Conservation (phyloP, 2,888 invertebrate species). For the Cerceris rybyensis region DNA sequence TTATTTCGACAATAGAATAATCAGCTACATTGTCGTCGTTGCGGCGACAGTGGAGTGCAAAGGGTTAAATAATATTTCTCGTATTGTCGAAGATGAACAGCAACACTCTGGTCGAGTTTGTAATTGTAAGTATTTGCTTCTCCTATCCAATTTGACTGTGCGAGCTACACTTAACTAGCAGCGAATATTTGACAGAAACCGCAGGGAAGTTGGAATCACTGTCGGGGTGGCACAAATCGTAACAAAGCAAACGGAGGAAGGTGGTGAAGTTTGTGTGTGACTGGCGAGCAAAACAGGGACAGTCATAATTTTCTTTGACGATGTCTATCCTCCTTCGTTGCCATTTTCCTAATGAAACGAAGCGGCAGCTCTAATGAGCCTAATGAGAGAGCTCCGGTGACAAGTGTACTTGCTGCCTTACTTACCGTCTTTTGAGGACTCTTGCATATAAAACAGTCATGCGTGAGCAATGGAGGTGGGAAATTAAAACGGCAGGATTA, state of each 20-base stretch:
- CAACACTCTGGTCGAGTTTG: neutral
- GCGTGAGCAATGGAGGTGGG: conserved; percentile 7
- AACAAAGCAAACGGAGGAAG: conserved; percentile 30
- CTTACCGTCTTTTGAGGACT: conserved; percentile 16
- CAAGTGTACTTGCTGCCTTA: conserved; percentile 37
- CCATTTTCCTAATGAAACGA: conserved; percentile 52
- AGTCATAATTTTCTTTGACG: conserved; percentile 55
- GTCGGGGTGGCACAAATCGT: neutral
- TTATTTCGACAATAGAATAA: too few species aligned
- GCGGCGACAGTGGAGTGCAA: too few species aligned
- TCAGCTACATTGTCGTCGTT: too few species aligned
- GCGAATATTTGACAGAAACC: neutral
- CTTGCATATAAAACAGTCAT: conserved; percentile 18
- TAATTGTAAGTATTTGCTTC: neutral
- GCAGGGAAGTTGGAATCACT: conserved; percentile 1
- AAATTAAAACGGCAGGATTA: neutral
- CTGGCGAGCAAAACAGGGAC: conserved; percentile 39
- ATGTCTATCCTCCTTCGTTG: conserved; percentile 25
- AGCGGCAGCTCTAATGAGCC: conserved; percentile 46
- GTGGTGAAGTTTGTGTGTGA: conserved; percentile 30
- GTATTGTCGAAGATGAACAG: too few species aligned
- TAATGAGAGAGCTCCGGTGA: conserved; percentile 50
- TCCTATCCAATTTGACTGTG: conserved; percentile 17
- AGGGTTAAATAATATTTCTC: too few species aligned
- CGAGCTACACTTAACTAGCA: conserved; percentile 11